Base-by-base conservation (phyloP, 2,797 vertebrate species). In the Alca torda region DNA sequence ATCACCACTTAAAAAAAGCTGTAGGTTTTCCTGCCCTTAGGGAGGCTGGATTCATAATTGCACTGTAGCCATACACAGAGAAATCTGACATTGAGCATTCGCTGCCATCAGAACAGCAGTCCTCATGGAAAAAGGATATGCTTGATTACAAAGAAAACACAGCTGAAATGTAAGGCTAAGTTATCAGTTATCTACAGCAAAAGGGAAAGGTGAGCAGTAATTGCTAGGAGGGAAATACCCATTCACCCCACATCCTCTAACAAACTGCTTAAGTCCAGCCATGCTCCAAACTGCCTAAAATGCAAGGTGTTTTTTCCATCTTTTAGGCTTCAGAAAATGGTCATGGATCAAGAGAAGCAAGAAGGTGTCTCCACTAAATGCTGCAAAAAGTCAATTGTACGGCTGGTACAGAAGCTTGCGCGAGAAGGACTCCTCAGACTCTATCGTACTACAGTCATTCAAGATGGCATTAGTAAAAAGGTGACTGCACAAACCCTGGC, bases 301-400 rank as follows among this genome's bases (percentile, higher is more conserved):
- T 43, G 23, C 56, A 19, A 20, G n/a, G 7, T 82, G 1, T 18
- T 76, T 90, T 84, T 72, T 92, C 24, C 23, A 16, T 85, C 12
- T 86, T 84, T 15, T 50, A 99, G 99, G 65, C 98, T 99, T n/a
- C 99, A 99, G 98, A 99, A 99, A 97, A 99, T 99, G 97, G 98
- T 99, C 74, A 98, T 98, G 93, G 99, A 99, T 0, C 98, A 99
- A 31, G 99, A 99, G 96, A 99, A 98, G 95, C 98, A 98, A 87
- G 98, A 99, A 43, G 99, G 99, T 1, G 97, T 99, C 85, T 98
- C 93, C 90, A 98, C 99, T n/a, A 99, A 98, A 96, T 99, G 99
- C 91, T 99, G 99, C 96, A 99, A 98, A 96, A 99, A 99, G 96
- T 99, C 99, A 18, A 99, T 99, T 1, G 12, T 99, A 35, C 99